Evolutionary conservation across 2,888 invertebrate species (phyloP), one percentile per base, ranked within the genome.

Genomic region (Vesta saturnalis): DNA sequence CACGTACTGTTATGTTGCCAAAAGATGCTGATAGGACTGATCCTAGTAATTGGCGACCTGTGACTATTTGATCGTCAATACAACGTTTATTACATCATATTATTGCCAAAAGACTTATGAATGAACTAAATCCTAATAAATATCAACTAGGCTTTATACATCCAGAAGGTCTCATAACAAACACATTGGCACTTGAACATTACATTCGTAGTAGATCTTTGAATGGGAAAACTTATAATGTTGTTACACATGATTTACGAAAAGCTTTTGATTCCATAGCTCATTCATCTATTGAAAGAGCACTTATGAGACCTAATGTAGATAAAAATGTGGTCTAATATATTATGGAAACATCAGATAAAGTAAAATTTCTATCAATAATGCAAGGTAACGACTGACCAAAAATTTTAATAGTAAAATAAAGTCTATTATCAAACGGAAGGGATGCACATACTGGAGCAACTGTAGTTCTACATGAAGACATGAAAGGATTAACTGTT

Each of bases 351-450:
- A 56, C 77, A 8, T 79, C 80, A 58, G 62, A 73, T 18, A 64
- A 73, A 18, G 71, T 23, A 54, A 62, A 0, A 70, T 78, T 1
- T 39, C 15, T 6, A 71, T 78, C 21, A 35, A 18, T 0, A 75
- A 80, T 19, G 83, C 85, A 85, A 72, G 84, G 83, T 0, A 82
- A 83, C n/a, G n/a, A n/a, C n/a, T n/a, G n/a, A n/a, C n/a, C n/a
- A n/a, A n/a, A n/a, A n/a, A n/a, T n/a, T n/a, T n/a, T n/a, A n/a
- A n/a, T n/a, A n/a, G n/a, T n/a, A n/a, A n/a, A n/a, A n/a, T n/a
- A n/a, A n/a, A n/a, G n/a, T n/a, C n/a, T n/a, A n/a, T n/a, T n/a
- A n/a, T n/a, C n/a, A n/a, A n/a, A n/a, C n/a, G n/a, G n/a, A n/a
- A n/a, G n/a, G n/a, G n/a, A n/a, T n/a, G n/a, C n/a, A n/a, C n/a